Base-by-base conservation (phyloP, 2,113 vertebrate genomes). In the Casuarius casuarius region DNA sequence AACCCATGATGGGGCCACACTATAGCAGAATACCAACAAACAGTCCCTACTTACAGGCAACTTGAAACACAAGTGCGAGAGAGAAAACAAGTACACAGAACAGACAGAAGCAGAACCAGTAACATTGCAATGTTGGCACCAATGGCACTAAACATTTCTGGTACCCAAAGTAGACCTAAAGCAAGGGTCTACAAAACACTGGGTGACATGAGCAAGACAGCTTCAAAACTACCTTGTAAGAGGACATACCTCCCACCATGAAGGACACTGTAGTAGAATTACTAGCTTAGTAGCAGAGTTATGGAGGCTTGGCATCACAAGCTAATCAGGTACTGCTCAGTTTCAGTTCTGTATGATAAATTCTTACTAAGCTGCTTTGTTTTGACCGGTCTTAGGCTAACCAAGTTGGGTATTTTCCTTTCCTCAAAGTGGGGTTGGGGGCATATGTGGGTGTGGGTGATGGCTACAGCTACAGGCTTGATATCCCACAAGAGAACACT, bases 1-100 rank as follows among this genome's bases (percentile, higher is more conserved):
- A 88, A 9, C 5, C 18, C 72, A 70, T 0, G 0, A n/a, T 4
- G 21, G 42, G 35, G 58, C n/a, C 17, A 88, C 13, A 52, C 7
- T 49, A 72, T 31, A 89, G 13, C 2, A 0, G 28, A 77, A 74
- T 28, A 84, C 44, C 35, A 84, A 4, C 31, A 73, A 71, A 52
- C 48, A 42, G 17, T 21, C 26, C 22, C 12, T 67, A 84, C 56
- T 26, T 58, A 71, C 23, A 91, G 33, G 38, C 33, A 81, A 40
- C 15, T 70, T 58, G 16, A 3, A 65, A 1, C 5, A 62, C 51
- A 65, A 40, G 35, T 9, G 23, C 62, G 12, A 87, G 33, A 89
- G 35, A 81, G 10, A 48, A 66, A 86, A 70, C 7, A 59, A 89
- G 28, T 7, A 65, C 25, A 42, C 1, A 8, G 12, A 85, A 67